A percentile compares a stretch with the other conserved stretches of the same genome.
These are phyloP conservation scores for Cancer borealis DNA, from an alignment of 2,888 invertebrate species.

Conservation along the genomic window DNA sequence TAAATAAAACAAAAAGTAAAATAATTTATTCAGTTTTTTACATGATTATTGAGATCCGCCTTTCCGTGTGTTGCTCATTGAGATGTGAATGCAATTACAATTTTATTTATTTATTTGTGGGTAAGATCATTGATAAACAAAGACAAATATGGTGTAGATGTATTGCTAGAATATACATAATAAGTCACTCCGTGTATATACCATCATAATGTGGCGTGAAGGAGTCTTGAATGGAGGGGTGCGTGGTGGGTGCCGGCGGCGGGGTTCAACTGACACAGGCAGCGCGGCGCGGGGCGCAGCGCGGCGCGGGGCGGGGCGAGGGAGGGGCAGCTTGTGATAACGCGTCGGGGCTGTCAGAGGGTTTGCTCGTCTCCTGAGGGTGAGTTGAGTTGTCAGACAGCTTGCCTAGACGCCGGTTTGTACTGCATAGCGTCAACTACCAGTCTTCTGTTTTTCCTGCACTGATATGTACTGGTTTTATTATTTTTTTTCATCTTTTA, in stretches of 20 bases:
- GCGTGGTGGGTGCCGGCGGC: not conserved
- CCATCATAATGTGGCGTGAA: not conserved
- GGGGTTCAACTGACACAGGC: not conserved
- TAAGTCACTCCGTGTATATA: not conserved
- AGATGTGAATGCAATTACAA: not conserved
- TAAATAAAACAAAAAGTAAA: too few relatives aligned
- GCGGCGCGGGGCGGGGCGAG: conserved; percentile 2
- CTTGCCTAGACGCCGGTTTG: not conserved
- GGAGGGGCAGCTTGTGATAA: not conserved
- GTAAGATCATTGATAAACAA: not conserved
- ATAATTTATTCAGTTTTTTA: not conserved
- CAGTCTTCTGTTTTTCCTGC: not conserved
- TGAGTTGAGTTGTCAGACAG: not conserved
- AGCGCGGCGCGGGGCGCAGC: conserved; percentile 4
- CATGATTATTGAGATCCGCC: not conserved
- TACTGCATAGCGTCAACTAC: not conserved
- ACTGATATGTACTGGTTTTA: not conserved
- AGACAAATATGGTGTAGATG: not conserved
- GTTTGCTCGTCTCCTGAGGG: not conserved
- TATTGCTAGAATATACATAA: not conserved
- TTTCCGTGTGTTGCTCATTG: not conserved
- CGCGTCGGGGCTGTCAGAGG: not conserved
- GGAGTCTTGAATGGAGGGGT: not conserved
- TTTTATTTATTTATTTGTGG: not conserved
- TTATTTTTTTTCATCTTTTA: not conserved